A percentile compares a stretch with the other conserved stretches of the same genome.
phyloP scores from a whole-genome alignment of 1,140 invertebrate genomes.

The Drosophila burlai region DNA sequence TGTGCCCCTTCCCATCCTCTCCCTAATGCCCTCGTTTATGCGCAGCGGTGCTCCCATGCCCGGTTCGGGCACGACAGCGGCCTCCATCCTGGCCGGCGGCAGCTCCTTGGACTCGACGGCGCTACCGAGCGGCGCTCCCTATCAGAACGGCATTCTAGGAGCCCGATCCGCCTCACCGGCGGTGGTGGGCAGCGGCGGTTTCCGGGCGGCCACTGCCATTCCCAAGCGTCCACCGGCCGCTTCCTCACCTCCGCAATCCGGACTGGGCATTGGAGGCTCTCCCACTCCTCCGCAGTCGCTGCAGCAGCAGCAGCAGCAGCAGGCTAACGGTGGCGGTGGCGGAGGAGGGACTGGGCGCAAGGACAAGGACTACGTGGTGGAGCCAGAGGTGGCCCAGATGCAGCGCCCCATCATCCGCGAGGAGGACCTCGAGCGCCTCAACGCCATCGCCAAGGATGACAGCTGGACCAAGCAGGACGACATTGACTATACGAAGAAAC shows the following conservation, averaged over 20 bases:
- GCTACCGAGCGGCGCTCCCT: conserved; percentile 36
- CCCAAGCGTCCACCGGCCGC: conserved; percentile 66
- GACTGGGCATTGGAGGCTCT: conserved; percentile 35
- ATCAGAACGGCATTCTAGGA: conserved; percentile 83
- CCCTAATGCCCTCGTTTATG: conserved; percentile 84
- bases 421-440: conserved; percentile 95
- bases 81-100: conserved; percentile 39
- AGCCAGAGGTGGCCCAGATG: conserved; percentile 85
- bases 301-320: conserved; percentile 48
- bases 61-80: conserved; percentile 83
- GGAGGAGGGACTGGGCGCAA: conserved; percentile 34
- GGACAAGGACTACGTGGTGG: conserved; percentile 80
- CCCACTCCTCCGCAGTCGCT: conserved; percentile 58
- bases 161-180: conserved; percentile 77
- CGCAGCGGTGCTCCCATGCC: conserved; percentile 86
- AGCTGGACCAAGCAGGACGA: conserved; percentile 97
- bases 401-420: conserved; percentile 95
- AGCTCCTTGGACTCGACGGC: conserved; percentile 17
- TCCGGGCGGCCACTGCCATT: conserved; percentile 71
- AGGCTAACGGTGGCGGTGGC: conserved; percentile 71
- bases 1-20: conserved; percentile 85
- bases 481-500: conserved; percentile 97
- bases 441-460: conserved; percentile 94
- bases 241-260: conserved; percentile 45
- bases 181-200: conserved; percentile 68